Base-by-base conservation (phyloP, 2,888 invertebrate genomes). In the Apoda limacodes region DNA sequence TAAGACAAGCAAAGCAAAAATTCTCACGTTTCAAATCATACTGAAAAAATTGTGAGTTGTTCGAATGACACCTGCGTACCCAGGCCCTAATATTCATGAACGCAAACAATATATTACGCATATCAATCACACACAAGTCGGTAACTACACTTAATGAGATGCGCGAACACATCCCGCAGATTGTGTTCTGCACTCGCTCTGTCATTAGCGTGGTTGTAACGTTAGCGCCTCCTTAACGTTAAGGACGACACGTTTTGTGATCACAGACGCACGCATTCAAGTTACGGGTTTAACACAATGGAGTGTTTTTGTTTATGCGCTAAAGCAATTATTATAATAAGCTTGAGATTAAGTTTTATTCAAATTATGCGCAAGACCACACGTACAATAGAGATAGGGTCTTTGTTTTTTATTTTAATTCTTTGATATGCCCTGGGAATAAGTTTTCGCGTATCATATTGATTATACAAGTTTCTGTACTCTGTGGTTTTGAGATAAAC, bases 151-250 rank as follows among this genome's bases (percentile, higher is more conserved):
- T 57, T 71, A 72, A 76, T 76, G 58, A 48, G 52, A 76, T 76
- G 75, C 75, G 60, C 50, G 58, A 47, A 60, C 78, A 67, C 69
- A 71, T 61, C 72, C 63, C 64, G 59, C 50, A 50, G 55, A 55
- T 70, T 70, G 65, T 70, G 55, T 66, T 60, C 55, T 40, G 39
- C 43, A 39, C 49, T 43, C 49, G 51, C 54, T 52, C 62, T 69
- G 63, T 76, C 76, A 80, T 78, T 80, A 80, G 68, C 71, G 63
- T 64, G n/a, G n/a, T n/a, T n/a, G n/a, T n/a, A n/a, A n/a, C n/a
- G n/a, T n/a, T n/a, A n/a, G n/a, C n/a, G n/a, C n/a, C n/a, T n/a
- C n/a, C n/a, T n/a, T n/a, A n/a, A n/a, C n/a, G n/a, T n/a, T n/a
- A n/a, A n/a, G n/a, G n/a, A n/a, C n/a, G n/a, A n/a, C n/a, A n/a